Conservation (phyloP, 1,140 invertebrate genomes). For the Triops cancriformis region DNA sequence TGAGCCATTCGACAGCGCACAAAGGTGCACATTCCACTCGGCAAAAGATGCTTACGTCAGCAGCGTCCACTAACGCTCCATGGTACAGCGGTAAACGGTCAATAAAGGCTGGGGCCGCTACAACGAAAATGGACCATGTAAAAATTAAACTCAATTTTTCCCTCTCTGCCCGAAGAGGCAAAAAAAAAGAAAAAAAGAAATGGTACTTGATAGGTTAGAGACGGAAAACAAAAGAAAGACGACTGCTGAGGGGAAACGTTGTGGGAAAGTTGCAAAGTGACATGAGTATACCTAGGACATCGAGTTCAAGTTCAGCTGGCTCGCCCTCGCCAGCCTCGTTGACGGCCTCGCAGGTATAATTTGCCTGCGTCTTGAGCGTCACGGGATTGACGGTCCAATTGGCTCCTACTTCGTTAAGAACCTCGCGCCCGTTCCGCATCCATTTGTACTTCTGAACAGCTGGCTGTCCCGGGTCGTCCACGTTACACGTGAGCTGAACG, state of each 20-base stretch:
- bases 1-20: slow-evolving; percentile 74
- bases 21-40: slow-evolving; percentile 75
- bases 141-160: slow-evolving; percentile 15
- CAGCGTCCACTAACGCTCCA: slow-evolving; percentile 62
- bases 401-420: slow-evolving; percentile 60
- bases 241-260: neutral
- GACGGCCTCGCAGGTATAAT: slow-evolving; percentile 74
- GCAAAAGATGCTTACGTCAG: slow-evolving; percentile 69
- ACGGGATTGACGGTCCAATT: slow-evolving; percentile 70
- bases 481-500: slow-evolving; percentile 67
- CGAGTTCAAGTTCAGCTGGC: slow-evolving; percentile 58
- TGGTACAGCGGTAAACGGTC: slow-evolving; percentile 67
- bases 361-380: slow-evolving; percentile 67
- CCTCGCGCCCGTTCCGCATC: slow-evolving; percentile 60
- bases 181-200: slow-evolving; percentile 21
- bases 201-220: neutral
- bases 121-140: slow-evolving; percentile 30
- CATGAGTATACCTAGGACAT: slow-evolving; percentile 57
- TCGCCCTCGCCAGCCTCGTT: slow-evolving; percentile 72
- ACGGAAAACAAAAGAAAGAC: neutral
- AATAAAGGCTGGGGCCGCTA: slow-evolving; percentile 77
- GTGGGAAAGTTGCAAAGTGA: slow-evolving; percentile 19
- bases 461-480: slow-evolving; percentile 68
- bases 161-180: neutral
- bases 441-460: slow-evolving; percentile 63